Conservation (phyloP, 2,888 invertebrate species). For the Ormyrus thymus region DNA sequence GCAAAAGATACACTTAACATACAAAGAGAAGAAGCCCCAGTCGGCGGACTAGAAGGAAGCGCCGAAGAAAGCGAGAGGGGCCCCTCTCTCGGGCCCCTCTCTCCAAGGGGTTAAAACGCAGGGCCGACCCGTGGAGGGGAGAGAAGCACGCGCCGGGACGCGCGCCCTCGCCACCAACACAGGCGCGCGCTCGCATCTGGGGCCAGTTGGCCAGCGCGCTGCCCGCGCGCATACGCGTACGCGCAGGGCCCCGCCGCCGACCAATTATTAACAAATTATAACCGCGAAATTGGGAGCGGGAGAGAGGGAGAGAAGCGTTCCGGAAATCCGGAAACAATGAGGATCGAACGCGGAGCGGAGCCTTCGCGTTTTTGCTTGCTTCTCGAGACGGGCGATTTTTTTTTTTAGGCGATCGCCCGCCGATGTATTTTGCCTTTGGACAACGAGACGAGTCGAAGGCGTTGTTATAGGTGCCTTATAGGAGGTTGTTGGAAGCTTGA, state of each 20-base stretch:
- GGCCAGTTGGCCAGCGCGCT: conserved; percentile 71
- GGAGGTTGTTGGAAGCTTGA: too few species aligned
- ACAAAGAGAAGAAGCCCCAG: too few species aligned
- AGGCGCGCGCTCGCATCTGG: conserved; percentile 69
- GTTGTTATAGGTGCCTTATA: too few species aligned
- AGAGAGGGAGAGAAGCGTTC: conserved; percentile 52
- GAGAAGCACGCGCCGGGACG: conserved; percentile 38
- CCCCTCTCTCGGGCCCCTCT: not conserved
- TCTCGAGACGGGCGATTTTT: not conserved
- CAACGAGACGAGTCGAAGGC: too few species aligned
- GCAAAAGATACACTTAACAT: too few species aligned
- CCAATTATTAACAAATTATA: conserved; percentile 72
- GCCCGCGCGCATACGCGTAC: not conserved
- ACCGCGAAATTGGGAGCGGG: conserved; percentile 65
- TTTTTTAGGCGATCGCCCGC: conserved; percentile 22
- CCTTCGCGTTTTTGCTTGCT: conserved; percentile 13
- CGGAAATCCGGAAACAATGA: conserved; percentile 66
- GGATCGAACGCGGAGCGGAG: not conserved
- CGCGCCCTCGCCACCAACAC: conserved; percentile 4
- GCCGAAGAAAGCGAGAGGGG: not conserved
- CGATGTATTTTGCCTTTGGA: too few species aligned
- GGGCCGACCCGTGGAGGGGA: conserved; percentile 38
- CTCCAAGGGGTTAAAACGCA: conserved; percentile 33
- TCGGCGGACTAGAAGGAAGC: conserved; percentile 7
- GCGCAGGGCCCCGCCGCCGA: conserved; percentile 59